phyloP scores from a whole-genome alignment of 2,888 invertebrate genomes.

The Apantesis nais region DNA sequence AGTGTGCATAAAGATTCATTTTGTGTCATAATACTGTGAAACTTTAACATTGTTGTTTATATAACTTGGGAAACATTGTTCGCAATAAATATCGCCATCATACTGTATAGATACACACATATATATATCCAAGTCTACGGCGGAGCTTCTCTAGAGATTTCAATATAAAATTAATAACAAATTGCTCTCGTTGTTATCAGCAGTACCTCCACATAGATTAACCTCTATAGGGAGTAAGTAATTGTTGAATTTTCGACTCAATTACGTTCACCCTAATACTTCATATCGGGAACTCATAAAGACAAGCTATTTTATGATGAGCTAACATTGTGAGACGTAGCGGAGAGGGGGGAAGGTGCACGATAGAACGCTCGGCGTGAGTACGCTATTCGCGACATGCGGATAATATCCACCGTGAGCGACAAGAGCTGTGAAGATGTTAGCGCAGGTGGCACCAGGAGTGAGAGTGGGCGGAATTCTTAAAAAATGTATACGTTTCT shows the following conservation, averaged over 20 bases:
- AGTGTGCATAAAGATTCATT: not conserved
- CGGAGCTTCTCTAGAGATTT: conserved; percentile 1
- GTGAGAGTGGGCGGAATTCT: not conserved
- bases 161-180: conserved; percentile 16
- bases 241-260: conserved; percentile 18
- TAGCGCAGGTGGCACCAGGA: not conserved
- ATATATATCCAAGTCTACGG: not conserved
- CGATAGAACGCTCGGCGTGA: not conserved
- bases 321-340: conserved; percentile 7
- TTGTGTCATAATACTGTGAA: not conserved
- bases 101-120: not conserved
- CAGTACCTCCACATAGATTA: not conserved
- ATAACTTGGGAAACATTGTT: not conserved
- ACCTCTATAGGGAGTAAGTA: conserved; percentile 7
- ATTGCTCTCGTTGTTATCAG: conserved; percentile 1
- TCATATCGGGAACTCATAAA: conserved; percentile 10
- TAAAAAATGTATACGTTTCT: not conserved
- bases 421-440: conserved; percentile 12
- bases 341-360: not conserved
- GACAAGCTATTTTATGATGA: conserved; percentile 10
- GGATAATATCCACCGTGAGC: conserved; percentile 16
- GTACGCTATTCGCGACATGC: conserved; percentile 8
- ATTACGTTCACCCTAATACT: conserved; percentile 14
- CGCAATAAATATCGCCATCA: not conserved
- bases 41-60: not conserved